A percentile compares a stretch with the other conserved stretches of the same genome.
Conservation (phyloP, 2,797 vertebrate species). For the Pipistrellus pipistrellus region DNA sequence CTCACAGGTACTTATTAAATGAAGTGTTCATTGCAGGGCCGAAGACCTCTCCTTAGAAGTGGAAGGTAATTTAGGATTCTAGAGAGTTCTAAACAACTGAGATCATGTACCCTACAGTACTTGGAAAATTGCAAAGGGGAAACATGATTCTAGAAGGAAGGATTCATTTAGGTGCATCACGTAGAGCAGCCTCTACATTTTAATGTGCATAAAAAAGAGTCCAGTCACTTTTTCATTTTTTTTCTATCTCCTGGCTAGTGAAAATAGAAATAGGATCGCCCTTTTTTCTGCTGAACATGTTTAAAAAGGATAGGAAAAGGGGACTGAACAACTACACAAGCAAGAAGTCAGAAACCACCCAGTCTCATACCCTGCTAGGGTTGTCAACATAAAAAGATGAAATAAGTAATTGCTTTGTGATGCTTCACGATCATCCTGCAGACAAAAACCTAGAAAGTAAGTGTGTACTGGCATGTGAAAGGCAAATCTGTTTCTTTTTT, state of each 20-base stretch:
- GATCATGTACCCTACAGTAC: not conserved
- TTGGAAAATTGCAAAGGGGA: not conserved
- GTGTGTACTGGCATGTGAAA: not conserved
- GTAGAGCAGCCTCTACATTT: not conserved
- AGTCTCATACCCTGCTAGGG: not conserved
- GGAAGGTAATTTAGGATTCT: slow-evolving; percentile 2
- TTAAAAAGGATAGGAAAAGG: not conserved
- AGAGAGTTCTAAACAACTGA: slow-evolving; percentile 26
- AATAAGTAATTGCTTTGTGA: not conserved
- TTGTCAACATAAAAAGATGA: slow-evolving; percentile 3
- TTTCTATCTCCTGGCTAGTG: not conserved
- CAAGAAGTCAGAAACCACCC: not conserved
- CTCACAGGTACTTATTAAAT: not conserved
- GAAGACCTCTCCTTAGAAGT: not conserved
- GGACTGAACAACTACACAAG: not conserved
- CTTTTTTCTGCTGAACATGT: slow-evolving; percentile 1
- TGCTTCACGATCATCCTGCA: not conserved
- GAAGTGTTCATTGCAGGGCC: not conserved
- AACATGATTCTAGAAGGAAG: not conserved
- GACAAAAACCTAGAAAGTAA: not conserved
- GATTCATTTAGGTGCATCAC: not conserved
- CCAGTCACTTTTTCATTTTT: not conserved
- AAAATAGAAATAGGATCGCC: not conserved
- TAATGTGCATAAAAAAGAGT: not conserved
- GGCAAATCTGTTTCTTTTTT: not conserved